Percentiles rank a stretch among this genome's conserved stretches.
Conservation (phyloP, 2,888 invertebrate genomes). For the Cantharis rufa region DNA sequence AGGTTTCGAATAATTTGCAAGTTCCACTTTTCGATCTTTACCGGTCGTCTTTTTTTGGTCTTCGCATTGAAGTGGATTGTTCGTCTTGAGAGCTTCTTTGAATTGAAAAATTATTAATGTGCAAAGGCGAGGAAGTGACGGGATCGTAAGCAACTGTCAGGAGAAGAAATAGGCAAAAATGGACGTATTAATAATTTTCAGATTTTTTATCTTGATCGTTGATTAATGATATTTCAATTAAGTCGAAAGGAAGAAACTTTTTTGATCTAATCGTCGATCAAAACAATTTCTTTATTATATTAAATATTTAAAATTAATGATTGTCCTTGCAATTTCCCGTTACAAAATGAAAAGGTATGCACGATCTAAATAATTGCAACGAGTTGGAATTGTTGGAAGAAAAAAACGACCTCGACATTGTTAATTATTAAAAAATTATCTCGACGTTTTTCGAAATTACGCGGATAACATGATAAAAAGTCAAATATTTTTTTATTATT, state of each 20-base stretch:
- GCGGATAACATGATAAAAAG: background rate
- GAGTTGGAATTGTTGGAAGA: background rate
- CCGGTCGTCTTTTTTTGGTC: background rate
- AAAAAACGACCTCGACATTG: background rate
- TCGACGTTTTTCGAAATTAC: background rate
- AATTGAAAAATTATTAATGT: background rate
- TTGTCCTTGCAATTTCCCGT: constrained; percentile 15
- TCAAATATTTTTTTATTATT: background rate
- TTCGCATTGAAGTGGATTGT: background rate
- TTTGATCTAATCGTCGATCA: background rate
- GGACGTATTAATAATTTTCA: background rate
- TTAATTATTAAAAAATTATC: background rate
- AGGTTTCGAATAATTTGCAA: background rate
- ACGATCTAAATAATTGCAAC: constrained; percentile 8
- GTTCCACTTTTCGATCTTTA: background rate
- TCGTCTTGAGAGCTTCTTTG: background rate
- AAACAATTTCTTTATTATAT: constrained; percentile 4
- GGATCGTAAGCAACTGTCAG: background rate
- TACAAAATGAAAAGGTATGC: constrained; percentile 14
- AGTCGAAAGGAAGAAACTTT: background rate
- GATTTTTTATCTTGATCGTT: background rate
- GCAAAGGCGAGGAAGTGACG: background rate
- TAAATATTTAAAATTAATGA: constrained; percentile 6
- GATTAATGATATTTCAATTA: constrained; percentile 3
- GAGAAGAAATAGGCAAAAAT: background rate